Evolutionary conservation across 1,140 invertebrate species (phyloP).

Genomic region (Atta colombica): DNA sequence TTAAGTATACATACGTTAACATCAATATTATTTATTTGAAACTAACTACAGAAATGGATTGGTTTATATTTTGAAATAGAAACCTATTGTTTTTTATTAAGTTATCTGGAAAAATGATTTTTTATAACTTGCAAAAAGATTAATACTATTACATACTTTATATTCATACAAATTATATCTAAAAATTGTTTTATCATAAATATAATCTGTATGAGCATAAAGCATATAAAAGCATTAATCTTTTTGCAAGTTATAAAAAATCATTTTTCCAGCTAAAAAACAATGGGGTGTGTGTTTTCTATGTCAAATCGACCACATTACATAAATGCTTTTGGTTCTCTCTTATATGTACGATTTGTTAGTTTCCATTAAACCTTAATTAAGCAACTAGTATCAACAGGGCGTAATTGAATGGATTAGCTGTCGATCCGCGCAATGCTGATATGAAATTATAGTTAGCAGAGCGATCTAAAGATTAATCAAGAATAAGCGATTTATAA

Average conservation of each 20-base stretch:
- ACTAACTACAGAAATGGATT: no score
- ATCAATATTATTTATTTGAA: no score
- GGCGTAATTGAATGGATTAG: conserved; percentile 51
- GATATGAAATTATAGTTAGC: conserved; percentile 49
- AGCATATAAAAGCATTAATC: no score
- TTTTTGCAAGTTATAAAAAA: no score
- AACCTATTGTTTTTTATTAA: no score
- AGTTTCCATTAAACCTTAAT: conserved; percentile 43
- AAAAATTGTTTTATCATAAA: no score
- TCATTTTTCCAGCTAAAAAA: no score
- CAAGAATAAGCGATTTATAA: conserved; percentile 57
- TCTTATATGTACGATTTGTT: conserved; percentile 9
- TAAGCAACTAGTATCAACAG: conserved; percentile 6
- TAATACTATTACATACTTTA: neutral
- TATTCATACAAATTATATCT: no score
- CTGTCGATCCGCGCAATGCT: conserved; percentile 34
- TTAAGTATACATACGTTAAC: no score
- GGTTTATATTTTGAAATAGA: no score
- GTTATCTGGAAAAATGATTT: neutral
- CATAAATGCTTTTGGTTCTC: neutral
- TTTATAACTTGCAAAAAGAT: neutral
- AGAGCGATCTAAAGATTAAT: conserved; percentile 42
- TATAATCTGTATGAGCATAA: no score
- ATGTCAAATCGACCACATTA: neutral
- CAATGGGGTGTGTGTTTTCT: no score